A percentile compares a stretch with the other conserved stretches of the same genome.
These are phyloP conservation scores for Trichechus manatus DNA, from an alignment of 2,113 vertebrate species.

Conservation along the genomic window DNA sequence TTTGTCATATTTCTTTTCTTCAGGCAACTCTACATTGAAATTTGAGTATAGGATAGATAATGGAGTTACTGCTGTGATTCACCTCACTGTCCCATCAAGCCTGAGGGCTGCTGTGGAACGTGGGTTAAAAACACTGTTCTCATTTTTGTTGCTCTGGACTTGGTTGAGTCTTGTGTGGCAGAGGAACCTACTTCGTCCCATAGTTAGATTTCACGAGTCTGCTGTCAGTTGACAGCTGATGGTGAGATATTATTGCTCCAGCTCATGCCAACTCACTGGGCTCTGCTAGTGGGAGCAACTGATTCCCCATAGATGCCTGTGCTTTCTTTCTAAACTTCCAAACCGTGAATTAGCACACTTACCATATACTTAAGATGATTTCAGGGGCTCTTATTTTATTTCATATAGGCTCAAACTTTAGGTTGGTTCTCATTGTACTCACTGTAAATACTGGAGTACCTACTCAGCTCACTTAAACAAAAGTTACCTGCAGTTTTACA, in stretches of 20 bases:
- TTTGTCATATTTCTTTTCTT: conserved; percentile 37
- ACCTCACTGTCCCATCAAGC: neutral
- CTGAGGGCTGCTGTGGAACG: neutral
- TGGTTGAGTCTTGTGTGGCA: neutral
- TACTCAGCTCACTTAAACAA: neutral
- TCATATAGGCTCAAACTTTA: neutral
- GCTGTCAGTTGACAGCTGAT: neutral
- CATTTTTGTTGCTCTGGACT: neutral
- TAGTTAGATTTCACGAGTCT: neutral
- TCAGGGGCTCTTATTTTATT: neutral
- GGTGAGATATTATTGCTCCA: neutral
- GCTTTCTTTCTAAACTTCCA: neutral
- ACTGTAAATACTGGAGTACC: neutral
- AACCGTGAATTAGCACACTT: neutral
- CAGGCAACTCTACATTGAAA: neutral
- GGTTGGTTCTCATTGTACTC: neutral
- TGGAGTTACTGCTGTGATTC: neutral
- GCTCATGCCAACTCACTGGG: neutral
- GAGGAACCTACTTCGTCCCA: neutral
- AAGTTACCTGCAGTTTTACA: neutral
- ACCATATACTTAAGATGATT: neutral
- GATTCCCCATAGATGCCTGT: neutral
- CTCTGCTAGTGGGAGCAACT: neutral
- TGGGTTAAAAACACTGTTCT: neutral
- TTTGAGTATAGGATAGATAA: neutral